Base-by-base conservation (phyloP, 2,888 invertebrate genomes). In the Biston stratarius region DNA sequence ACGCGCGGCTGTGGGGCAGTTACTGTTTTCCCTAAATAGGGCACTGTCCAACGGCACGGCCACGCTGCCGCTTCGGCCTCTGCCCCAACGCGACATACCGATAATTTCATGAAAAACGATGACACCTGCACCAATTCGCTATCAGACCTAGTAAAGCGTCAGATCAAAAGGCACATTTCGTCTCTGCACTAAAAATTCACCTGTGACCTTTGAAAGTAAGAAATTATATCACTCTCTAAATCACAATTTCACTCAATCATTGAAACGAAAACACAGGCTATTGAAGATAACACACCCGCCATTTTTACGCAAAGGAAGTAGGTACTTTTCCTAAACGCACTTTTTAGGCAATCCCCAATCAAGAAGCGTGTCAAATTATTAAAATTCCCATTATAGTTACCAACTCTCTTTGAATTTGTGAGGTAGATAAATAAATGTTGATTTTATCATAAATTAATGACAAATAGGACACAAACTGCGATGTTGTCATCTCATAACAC, bases 1-100 rank as follows among this genome's bases (percentile, higher is more conserved):
- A 75, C 97, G 96, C 60, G 98, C 97, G 63, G 98, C 98, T 61
- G 97, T 96, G 9, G 98, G 98, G 80, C 97, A 96, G 87, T 97
- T 98, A 85, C 96, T 97, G 87, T 97, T 97, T 86, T 97, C 95
- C 82, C 95, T 94, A 84, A 95, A 95, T 68, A 95, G 91, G 75
- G 95, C 95, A 82, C 95, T 95, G 80, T 95, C 95, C 89, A 95
- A 89, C 77, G 95, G 95, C 81, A 94, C 94, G 76, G 95, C 95
- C 81, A 95, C 95, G 83, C 95, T 95, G 88, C 94, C 92, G 79
- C 92, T 90, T 83, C 94, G 90, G 84, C 92, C 95, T 91, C 95
- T 95, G 85, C 95, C 94, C 95, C 95, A 95, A 83, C 95, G 95
- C 81, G 95, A 95, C 95, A 95, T 95, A 77, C 83, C 89, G 90